Conservation (phyloP, 2,797 vertebrate species). For the Gobio occitaniae region DNA sequence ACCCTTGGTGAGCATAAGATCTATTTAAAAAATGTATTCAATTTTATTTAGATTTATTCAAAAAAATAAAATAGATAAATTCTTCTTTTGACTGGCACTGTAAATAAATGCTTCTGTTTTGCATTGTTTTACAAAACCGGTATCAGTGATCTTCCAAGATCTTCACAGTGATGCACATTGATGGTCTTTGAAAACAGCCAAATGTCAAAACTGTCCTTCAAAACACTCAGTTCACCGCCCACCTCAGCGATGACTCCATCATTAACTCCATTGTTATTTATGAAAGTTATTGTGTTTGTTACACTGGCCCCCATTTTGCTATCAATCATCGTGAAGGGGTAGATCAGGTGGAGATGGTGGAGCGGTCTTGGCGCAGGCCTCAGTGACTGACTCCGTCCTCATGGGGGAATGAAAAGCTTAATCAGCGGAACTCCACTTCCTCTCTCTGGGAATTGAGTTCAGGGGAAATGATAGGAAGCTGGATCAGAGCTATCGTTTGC, state of each 20-base stretch:
- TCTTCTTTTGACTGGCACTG: neutral
- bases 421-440: slow-evolving; percentile 77
- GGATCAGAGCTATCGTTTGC: slow-evolving; percentile 69
- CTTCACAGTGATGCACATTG: neutral
- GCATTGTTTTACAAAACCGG: neutral
- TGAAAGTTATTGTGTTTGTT: slow-evolving; percentile 59
- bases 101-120: neutral
- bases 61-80: too few species aligned
- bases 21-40: neutral
- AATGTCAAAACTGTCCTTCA: slow-evolving; percentile 34
- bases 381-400: slow-evolving; percentile 42
- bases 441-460: slow-evolving; percentile 73
- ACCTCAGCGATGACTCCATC: slow-evolving; percentile 40
- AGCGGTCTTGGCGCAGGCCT: slow-evolving; percentile 31
- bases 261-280: slow-evolving; percentile 61
- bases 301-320: slow-evolving; percentile 49
- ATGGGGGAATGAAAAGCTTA: slow-evolving; percentile 48
- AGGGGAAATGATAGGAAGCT: slow-evolving; percentile 74
- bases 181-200: neutral
- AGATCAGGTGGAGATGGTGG: slow-evolving; percentile 47
- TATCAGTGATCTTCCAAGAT: neutral
- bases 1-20: neutral
- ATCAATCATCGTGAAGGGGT: slow-evolving; percentile 48
- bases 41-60: neutral
- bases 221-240: slow-evolving; percentile 5